Base-by-base conservation (phyloP, 2,113 vertebrate species). In the Dicerorhinus sumatrensis region DNA sequence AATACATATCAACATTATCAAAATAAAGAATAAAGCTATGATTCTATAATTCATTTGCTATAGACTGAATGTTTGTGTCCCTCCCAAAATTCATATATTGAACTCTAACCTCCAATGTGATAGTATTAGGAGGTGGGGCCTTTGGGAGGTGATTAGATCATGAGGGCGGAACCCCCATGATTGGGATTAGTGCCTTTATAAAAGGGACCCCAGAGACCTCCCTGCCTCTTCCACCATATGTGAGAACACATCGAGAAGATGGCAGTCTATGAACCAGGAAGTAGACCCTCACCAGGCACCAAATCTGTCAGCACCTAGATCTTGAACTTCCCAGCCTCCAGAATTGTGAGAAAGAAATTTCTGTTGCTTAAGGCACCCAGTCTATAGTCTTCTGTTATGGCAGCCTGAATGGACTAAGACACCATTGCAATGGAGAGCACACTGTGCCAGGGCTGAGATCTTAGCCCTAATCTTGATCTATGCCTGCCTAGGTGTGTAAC, bases 11-110 rank as follows among this genome's bases (percentile, higher is more conserved):
- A 36, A 81, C 90, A 79, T 92, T 11, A 77, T 42, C 80, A 39
- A 97, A 79, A 84, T 0, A 81, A 69, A 92, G 63, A 81, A 77
- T 33, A 69, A 89, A 60, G 31, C 36, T 82, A 10, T 14, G 33
- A 46, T 25, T 54, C 54, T 75, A 58, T 27, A 72, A 42, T 31
- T 3, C 21, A 12, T 7, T 16, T n/a, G 56, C 46, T 17, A 20
- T 9, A 65, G 29, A 36, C 29, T 2, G n/a, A 70, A 46, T 79
- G 62, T 56, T 13, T 27, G 48, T 56, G 27, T 23, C 2, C 31
- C 31, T 9, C 31, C 2, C 21, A 5, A n/a, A 72, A 51, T 39
- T 81, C 21, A 27, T 48, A 13, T 39, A 17, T 13, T 39, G 31
- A 94, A 69, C 51, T 42, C 48, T 33, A 80, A 46, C 13, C 42